A percentile compares a stretch with the other conserved stretches of the same genome.
Evolutionary conservation across 2,797 vertebrate genomes (phyloP).

Genomic region (Poeciliopsis gracilis): DNA sequence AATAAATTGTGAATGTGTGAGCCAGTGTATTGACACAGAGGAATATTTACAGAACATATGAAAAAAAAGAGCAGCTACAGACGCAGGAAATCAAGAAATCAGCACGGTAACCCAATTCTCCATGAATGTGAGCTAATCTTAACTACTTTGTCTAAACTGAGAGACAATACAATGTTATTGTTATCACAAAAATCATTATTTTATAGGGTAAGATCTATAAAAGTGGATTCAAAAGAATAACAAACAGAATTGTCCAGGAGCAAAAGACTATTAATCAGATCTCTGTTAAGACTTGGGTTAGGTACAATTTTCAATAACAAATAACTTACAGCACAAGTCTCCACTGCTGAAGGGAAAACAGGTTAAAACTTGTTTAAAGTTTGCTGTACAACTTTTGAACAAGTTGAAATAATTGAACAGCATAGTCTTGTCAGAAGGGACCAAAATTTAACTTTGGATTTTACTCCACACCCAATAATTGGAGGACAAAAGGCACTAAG

Average conservation of each 20-base stretch:
- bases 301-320: background rate
- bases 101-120: background rate
- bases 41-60: background rate
- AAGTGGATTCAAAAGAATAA: background rate
- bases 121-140: background rate
- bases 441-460: background rate
- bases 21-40: background rate
- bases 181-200: background rate
- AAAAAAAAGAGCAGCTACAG: background rate
- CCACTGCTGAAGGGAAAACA: background rate
- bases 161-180: background rate
- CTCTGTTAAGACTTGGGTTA: background rate
- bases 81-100: background rate
- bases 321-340: background rate
- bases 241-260: background rate
- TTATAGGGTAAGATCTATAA: background rate
- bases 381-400: background rate
- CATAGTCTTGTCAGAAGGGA: background rate
- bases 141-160: background rate
- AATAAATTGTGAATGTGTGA: background rate
- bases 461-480: background rate
- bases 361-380: background rate
- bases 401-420: background rate
- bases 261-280: background rate
- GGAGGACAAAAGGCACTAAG: background rate